Percentiles rank a stretch among this genome's conserved stretches.
phyloP scores from a whole-genome alignment of 2,888 invertebrate genomes.

The Erebia palarica region DNA sequence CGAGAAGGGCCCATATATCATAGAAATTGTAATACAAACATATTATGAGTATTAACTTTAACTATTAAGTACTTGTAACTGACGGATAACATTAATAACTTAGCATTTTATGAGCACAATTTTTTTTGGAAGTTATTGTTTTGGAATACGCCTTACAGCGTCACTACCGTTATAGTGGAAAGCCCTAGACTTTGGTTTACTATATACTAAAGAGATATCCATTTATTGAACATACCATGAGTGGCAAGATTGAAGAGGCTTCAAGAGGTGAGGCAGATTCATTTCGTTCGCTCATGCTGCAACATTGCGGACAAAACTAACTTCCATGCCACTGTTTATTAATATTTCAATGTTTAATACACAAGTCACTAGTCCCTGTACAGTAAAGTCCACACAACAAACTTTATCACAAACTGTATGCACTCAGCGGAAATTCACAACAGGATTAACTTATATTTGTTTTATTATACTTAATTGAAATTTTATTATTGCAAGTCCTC shows the following conservation, averaged over 20 bases:
- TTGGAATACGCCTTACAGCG: too few species aligned
- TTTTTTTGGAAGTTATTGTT: too few species aligned
- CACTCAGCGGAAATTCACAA: constrained; percentile 20
- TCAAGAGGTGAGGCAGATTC: constrained; percentile 60
- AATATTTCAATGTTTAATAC: neutral
- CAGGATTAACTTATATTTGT: neutral
- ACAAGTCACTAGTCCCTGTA: neutral
- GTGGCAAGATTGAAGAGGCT: constrained; percentile 65
- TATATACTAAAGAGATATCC: neutral
- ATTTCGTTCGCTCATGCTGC: constrained; percentile 73
- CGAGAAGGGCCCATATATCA: too few species aligned
- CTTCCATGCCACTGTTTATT: constrained; percentile 8
- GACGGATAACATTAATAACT: too few species aligned
- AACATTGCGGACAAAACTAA: constrained; percentile 60
- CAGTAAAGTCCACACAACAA: neutral
- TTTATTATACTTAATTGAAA: neutral
- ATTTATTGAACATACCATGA: constrained; percentile 58
- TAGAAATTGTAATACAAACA: too few species aligned
- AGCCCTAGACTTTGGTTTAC: too few species aligned
- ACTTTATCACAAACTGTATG: constrained; percentile 6
- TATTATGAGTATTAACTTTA: too few species aligned
- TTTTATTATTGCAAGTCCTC: constrained; percentile 34
- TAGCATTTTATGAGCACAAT: too few species aligned
- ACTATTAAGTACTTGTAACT: too few species aligned
- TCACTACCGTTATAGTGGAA: too few species aligned